A percentile compares a stretch with the other conserved stretches of the same genome.
Evolutionary conservation across 1,140 invertebrate species (phyloP).

Genomic region (Xylocopa sonorina): DNA sequence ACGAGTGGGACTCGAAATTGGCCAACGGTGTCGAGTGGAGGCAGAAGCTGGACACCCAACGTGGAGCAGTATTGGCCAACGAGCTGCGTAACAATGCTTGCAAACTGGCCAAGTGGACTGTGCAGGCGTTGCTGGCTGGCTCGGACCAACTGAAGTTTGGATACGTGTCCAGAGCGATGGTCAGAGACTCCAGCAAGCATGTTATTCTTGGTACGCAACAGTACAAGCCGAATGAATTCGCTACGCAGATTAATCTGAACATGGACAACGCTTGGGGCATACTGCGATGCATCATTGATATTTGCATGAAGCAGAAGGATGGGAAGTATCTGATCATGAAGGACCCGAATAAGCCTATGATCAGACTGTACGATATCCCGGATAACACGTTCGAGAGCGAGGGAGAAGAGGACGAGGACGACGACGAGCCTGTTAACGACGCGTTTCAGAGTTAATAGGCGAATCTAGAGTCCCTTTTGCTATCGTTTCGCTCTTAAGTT

Average conservation of each 20-base stretch:
- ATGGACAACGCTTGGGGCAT: slow-evolving; percentile 99
- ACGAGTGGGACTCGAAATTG: slow-evolving; percentile 98
- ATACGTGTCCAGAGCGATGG: slow-evolving; percentile 97
- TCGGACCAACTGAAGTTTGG: slow-evolving; percentile 99
- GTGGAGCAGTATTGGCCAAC: slow-evolving; percentile 98
- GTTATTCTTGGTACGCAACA: slow-evolving; percentile 99
- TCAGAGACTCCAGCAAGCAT: slow-evolving; percentile 97
- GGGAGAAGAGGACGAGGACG: slow-evolving; percentile 95
- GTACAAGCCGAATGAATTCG: slow-evolving; percentile 99
- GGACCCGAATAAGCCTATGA: slow-evolving; percentile 99
- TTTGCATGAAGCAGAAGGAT: slow-evolving; percentile 98
- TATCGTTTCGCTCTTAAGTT: slow-evolving; percentile 20
- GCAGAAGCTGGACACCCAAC: slow-evolving; percentile 97
- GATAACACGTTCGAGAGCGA: slow-evolving; percentile 99
- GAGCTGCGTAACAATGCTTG: slow-evolving; percentile 99
- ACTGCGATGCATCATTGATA: slow-evolving; percentile 98
- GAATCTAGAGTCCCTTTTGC: background rate
- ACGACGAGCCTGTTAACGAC: slow-evolving; percentile 86
- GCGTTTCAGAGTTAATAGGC: slow-evolving; percentile 81
- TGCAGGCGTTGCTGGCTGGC: slow-evolving; percentile 97
- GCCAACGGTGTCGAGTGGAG: slow-evolving; percentile 99
- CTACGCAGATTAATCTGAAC: slow-evolving; percentile 98
- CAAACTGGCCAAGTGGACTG: slow-evolving; percentile 99
- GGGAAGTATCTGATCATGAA: slow-evolving; percentile 99
- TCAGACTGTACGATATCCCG: slow-evolving; percentile 98